These are phyloP conservation scores for Rhogogaster chlorosoma DNA, from an alignment of 2,888 invertebrate genomes.

Conservation along the genomic window DNA sequence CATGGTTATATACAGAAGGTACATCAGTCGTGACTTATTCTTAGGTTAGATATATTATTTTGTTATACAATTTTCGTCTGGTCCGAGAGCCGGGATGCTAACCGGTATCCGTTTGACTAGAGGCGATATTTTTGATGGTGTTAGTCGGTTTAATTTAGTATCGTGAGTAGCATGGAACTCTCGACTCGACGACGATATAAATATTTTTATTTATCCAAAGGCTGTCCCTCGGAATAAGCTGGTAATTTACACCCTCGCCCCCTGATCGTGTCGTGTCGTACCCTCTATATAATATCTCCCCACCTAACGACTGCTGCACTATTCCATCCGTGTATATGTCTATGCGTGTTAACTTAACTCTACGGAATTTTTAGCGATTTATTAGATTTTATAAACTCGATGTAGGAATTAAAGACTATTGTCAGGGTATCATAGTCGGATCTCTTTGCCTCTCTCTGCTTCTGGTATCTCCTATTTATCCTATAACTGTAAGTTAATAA, in stretches of 20 bases:
- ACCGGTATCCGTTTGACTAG: constrained; percentile 39
- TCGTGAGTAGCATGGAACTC: constrained; percentile 34
- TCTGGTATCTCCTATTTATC: constrained; percentile 27
- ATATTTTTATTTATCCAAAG: constrained; percentile 73
- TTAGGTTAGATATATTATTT: neutral
- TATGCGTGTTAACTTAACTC: neutral
- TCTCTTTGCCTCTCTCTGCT: constrained; percentile 22
- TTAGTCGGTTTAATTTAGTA: constrained; percentile 46
- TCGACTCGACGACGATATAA: constrained; percentile 68
- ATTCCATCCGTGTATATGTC: neutral
- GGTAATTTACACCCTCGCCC: constrained; percentile 70
- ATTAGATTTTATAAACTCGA: constrained; percentile 68
- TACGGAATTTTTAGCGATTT: constrained; percentile 64
- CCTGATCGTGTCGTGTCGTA: neutral
- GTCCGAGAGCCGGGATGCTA: neutral
- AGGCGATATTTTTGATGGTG: constrained; percentile 29
- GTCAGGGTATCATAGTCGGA: constrained; percentile 59
- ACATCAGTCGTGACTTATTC: neutral
- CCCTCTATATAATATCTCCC: neutral
- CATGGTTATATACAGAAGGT: too few species aligned
- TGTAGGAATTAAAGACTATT: constrained; percentile 69
- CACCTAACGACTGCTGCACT: neutral
- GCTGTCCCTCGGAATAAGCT: constrained; percentile 70
- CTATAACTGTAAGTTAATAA: constrained; percentile 33
- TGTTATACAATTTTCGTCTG: neutral